Evolutionary conservation across 1,140 invertebrate genomes (phyloP).

Genomic region (Drosophila sechellia): DNA sequence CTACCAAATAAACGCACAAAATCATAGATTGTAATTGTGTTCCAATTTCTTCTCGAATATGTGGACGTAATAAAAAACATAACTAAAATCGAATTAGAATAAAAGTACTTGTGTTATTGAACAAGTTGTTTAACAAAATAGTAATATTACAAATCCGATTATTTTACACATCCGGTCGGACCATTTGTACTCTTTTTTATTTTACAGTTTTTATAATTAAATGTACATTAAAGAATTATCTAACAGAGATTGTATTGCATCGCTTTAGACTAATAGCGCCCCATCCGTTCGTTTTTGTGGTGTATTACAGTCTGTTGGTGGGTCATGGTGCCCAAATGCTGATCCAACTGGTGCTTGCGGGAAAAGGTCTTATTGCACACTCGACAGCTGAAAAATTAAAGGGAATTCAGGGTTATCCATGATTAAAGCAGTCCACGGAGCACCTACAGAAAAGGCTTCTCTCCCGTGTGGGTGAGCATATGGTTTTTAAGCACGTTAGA

Average conservation of each 20-base stretch:
- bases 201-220: conserved; percentile 37
- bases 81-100: too few species aligned
- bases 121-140: too few species aligned
- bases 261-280: conserved; percentile 54
- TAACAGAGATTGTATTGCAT: conserved; percentile 15
- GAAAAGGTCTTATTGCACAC: conserved; percentile 84
- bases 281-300: conserved; percentile 39
- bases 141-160: background rate
- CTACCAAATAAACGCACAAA: background rate
- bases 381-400: conserved; percentile 55
- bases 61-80: too few species aligned
- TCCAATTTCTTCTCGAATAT: background rate
- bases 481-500: conserved; percentile 88
- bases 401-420: background rate
- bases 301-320: conserved; percentile 75
- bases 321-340: conserved; percentile 78
- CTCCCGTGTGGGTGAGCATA: conserved; percentile 84
- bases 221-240: conserved; percentile 11
- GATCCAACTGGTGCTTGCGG: conserved; percentile 79
- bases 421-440: fast-evolving
- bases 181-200: conserved; percentile 65
- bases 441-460: conserved; percentile 81
- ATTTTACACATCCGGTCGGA: conserved; percentile 8
- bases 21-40: background rate
- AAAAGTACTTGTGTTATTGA: too few species aligned